Evolutionary conservation across 2,797 vertebrate species (phyloP).

Genomic region (Tangara arthus): DNA sequence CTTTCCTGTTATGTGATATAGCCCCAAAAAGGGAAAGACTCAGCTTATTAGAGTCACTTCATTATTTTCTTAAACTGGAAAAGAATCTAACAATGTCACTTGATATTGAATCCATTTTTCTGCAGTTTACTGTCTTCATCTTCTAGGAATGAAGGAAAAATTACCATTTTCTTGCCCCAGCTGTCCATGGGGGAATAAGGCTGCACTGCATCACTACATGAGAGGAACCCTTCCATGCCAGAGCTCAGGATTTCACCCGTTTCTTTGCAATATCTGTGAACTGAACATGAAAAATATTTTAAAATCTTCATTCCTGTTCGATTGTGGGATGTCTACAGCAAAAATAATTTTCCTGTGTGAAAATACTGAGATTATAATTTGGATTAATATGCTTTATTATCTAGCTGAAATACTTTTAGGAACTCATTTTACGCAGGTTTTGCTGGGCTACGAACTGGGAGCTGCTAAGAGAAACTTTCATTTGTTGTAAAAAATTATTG

Average conservation of each 20-base stretch:
- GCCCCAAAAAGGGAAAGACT: not conserved
- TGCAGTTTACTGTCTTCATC: not conserved
- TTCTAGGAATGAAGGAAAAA: not conserved
- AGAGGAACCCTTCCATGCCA: not conserved
- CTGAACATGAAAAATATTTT: not conserved
- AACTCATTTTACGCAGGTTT: not conserved
- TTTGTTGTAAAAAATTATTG: not conserved
- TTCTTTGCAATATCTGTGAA: not conserved
- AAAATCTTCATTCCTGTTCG: not conserved
- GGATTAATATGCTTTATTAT: not conserved
- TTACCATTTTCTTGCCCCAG: not conserved
- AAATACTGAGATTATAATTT: not conserved
- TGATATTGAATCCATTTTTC: not conserved
- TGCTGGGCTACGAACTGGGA: not conserved
- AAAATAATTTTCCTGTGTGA: not conserved
- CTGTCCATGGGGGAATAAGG: not conserved
- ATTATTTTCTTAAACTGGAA: not conserved
- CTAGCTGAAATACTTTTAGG: not conserved
- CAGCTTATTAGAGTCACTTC: not conserved
- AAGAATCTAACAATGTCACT: not conserved
- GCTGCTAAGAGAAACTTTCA: not conserved
- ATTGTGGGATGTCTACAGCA: not conserved
- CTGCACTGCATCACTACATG: not conserved
- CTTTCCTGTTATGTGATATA: constrained; percentile 22
- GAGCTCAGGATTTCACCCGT: not conserved